Evolutionary conservation across 1,140 invertebrate genomes (phyloP).

Genomic region (Hesperophylax magnus): DNA sequence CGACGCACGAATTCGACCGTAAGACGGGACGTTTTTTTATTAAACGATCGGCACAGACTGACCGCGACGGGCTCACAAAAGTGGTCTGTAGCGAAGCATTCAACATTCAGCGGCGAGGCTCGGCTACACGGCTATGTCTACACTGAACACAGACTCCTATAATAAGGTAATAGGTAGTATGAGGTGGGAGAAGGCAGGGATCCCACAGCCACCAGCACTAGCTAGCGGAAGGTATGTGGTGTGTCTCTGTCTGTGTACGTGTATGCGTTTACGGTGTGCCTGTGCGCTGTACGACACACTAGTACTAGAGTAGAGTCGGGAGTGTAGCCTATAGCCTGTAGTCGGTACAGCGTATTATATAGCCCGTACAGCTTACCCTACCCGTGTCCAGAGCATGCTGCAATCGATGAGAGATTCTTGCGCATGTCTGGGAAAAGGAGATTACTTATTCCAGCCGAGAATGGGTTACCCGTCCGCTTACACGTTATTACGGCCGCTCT

Average conservation of each 20-base stretch:
- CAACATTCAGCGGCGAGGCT: conserved; percentile 16
- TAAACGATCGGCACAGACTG: conserved; percentile 32
- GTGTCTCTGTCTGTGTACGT: conserved; percentile 11
- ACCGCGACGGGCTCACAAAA: conserved; percentile 39
- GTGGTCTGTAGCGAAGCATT: conserved; percentile 18
- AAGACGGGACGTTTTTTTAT: conserved; percentile 33
- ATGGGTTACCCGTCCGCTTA: conserved; percentile 46
- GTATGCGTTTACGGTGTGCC: no score
- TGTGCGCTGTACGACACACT: no score
- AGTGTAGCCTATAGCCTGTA: no score
- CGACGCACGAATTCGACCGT: conserved; percentile 41
- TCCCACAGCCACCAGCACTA: neutral
- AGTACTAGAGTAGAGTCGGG: no score
- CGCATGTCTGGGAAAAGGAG: conserved; percentile 44
- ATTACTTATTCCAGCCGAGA: conserved; percentile 40
- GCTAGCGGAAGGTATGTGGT: neutral
- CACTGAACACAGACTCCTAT: conserved; percentile 8
- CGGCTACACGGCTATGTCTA: neutral
- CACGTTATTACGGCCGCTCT: conserved; percentile 32
- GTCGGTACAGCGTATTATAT: neutral
- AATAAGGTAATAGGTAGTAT: neutral
- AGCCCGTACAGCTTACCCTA: neutral
- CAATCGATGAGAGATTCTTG: conserved; percentile 48
- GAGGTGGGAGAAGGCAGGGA: neutral
- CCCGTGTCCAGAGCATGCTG: conserved; percentile 1